Evolutionary conservation across 2,797 vertebrate species (phyloP).

Genomic region (Sternotherus odoratus): DNA sequence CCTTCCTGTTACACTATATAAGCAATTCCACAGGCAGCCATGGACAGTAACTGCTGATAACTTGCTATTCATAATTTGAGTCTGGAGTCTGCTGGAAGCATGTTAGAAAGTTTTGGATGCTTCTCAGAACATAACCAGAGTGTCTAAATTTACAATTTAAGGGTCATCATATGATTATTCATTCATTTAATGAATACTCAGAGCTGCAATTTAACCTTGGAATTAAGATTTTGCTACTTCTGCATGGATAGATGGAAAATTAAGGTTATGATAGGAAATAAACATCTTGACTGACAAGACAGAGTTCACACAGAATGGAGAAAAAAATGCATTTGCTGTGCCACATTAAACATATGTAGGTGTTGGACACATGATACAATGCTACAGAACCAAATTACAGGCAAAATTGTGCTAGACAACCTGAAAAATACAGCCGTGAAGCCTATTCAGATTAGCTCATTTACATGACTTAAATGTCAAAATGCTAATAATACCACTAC

Average conservation of each 20-base stretch:
- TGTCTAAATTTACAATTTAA: neutral
- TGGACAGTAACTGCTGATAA: neutral
- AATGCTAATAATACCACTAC: neutral
- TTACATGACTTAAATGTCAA: neutral
- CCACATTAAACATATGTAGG: neutral
- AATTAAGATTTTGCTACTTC: neutral
- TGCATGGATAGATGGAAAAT: neutral
- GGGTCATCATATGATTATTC: neutral
- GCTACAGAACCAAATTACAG: neutral
- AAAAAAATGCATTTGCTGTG: neutral
- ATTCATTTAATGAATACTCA: neutral
- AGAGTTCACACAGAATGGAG: neutral
- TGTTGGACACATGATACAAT: neutral
- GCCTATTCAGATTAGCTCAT: neutral
- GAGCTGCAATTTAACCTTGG: neutral
- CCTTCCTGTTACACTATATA: neutral
- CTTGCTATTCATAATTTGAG: neutral
- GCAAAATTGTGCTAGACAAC: neutral
- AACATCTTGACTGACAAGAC: neutral
- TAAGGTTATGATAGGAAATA: neutral
- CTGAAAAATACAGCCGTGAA: neutral
- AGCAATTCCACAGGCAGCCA: neutral
- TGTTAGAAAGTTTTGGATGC: neutral
- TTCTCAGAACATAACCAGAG: neutral
- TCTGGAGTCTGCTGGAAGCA: neutral